Conservation (phyloP, 2,113 vertebrate species). For the Numida meleagris region DNA sequence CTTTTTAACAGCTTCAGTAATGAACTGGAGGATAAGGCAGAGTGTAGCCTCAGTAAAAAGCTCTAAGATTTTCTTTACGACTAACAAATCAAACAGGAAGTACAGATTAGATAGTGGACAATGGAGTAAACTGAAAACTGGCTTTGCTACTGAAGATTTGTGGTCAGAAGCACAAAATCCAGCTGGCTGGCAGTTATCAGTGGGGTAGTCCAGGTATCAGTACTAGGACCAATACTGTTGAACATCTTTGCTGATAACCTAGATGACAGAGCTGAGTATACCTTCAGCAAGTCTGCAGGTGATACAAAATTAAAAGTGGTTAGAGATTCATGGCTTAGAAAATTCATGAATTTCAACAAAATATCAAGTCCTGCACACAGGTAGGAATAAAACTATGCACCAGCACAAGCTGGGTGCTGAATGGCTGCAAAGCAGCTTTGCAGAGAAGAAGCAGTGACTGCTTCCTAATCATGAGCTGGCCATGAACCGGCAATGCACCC, state of each 20-base stretch:
- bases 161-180: not conserved
- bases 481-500: accelerated
- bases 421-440: not conserved
- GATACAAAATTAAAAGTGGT: not conserved
- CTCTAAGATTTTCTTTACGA: not conserved
- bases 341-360: too few relatives aligned
- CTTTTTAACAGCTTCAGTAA: not conserved
- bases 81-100: not conserved
- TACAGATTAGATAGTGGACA: not conserved
- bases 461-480: not conserved
- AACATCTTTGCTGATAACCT: not conserved
- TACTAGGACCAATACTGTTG: not conserved
- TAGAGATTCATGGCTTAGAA: not conserved
- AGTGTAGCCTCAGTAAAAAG: not conserved
- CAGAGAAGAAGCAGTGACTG: not conserved
- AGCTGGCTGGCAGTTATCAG: accelerated
- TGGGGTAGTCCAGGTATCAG: too few relatives aligned
- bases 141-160: not conserved
- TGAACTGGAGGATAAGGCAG: not conserved
- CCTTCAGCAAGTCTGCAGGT: not conserved
- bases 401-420: accelerated
- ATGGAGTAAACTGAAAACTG: not conserved
- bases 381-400: not conserved
- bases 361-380: not conserved
- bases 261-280: not conserved